Evolutionary conservation across 2,113 vertebrate species (phyloP).

Genomic region (Eurystomus gularis): DNA sequence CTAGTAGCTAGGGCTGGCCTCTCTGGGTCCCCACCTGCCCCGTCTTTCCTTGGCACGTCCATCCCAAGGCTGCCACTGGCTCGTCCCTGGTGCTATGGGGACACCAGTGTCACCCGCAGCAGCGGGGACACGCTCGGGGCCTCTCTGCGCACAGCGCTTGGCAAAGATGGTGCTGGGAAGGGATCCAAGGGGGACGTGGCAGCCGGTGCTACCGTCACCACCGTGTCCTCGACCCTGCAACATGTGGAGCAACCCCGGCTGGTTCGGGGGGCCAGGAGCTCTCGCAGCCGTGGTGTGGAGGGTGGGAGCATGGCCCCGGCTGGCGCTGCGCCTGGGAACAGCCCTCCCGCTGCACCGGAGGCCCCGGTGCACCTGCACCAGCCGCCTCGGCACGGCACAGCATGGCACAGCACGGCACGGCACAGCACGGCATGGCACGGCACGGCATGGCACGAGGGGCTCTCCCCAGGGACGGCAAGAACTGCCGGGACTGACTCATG

Average conservation of each 20-base stretch:
- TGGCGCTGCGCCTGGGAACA: not conserved
- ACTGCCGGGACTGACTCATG: not conserved
- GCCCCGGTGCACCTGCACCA: not conserved
- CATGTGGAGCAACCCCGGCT: accelerated
- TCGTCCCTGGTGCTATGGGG: not conserved
- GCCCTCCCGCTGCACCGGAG: not conserved
- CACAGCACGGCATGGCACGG: not conserved
- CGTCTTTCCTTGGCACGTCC: accelerated
- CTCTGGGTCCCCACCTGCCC: not conserved
- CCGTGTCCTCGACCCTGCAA: not conserved
- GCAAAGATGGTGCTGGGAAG: not conserved
- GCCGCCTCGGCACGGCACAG: accelerated
- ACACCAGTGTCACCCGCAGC: not conserved
- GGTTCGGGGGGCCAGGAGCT: not conserved
- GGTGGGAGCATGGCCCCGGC: not conserved
- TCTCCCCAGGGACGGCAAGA: not conserved
- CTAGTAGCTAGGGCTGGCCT: not conserved
- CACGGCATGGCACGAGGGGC: accelerated
- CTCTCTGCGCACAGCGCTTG: not conserved
- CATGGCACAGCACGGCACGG: not conserved
- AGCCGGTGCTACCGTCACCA: not conserved
- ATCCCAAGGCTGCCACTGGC: not conserved
- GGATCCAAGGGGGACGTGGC: not conserved
- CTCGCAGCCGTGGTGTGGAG: accelerated
- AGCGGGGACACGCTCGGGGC: accelerated